phyloP scores from a whole-genome alignment of 2,113 vertebrate genomes.

The Oxygymnocypris stewartii region DNA sequence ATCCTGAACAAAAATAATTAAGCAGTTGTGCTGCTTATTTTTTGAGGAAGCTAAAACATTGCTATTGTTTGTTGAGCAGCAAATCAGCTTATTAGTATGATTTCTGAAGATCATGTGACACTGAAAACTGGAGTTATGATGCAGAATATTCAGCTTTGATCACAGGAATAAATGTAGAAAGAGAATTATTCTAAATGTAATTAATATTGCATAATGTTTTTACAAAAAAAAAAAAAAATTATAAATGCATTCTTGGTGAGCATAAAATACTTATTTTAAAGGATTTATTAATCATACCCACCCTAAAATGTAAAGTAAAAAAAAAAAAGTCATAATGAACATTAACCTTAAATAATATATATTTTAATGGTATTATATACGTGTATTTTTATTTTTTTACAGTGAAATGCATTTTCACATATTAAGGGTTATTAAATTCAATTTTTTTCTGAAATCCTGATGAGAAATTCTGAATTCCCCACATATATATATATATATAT shows the following conservation, averaged over 20 bases:
- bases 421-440: not conserved
- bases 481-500: not conserved
- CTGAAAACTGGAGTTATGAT: not conserved
- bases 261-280: not conserved
- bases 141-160: not conserved
- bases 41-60: not conserved
- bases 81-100: not conserved
- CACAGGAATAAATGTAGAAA: not conserved
- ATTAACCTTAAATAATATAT: not conserved
- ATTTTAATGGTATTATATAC: too few relatives aligned
- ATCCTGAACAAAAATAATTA: not conserved
- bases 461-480: not conserved
- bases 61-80: not conserved
- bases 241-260: not conserved
- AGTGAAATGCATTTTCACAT: too few relatives aligned
- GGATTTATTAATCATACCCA: not conserved
- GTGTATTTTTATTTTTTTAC: not conserved
- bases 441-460: not conserved
- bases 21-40: too few relatives aligned
- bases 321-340: not conserved
- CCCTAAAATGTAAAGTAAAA: not conserved
- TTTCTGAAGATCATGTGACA: constrained; percentile 1
- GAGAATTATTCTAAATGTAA: not conserved
- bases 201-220: not conserved
- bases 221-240: not conserved